Base-by-base conservation (phyloP, 1,140 invertebrate genomes). In the Medauroidea extradentata region DNA sequence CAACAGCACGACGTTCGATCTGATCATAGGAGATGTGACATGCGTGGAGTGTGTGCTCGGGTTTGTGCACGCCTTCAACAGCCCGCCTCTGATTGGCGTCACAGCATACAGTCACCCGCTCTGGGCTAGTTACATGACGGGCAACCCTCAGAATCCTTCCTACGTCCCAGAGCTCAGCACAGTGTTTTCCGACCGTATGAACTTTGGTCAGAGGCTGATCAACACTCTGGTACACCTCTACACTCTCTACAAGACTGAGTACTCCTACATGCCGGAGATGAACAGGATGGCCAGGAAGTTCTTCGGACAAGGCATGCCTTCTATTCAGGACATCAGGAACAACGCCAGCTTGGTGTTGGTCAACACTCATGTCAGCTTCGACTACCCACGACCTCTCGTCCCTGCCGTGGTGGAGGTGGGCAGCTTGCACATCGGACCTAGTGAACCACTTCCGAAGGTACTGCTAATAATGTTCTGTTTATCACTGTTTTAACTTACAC, bases 351-450 rank as follows among this genome's bases (percentile, higher is more conserved):
- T 85, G 43, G 75, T 84, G 13, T 63, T 86, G 50, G 76, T 81
- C 0, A 86, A 86, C 62, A 81, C 81, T 16, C 83, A 87, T 69
- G 82, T 80, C 62, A 78, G 78, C 8, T 73, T 82, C 49, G 79
- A 84, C 60, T 82, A 83, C 70, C 79, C 83, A 2, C 71, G 79
- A 29, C 81, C 84, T 13, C 67, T 75, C 9, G 60, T 82, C 27
- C 82, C 84, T 0, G 83, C 74, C 65, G 78, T 78, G 50, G 72
- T 77, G 1, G 79, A 78, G 54, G 77, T 81, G 14, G 83, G 73
- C 53, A 78, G 80, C 25, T 70, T 83, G 58, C 76, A 83, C 61
- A 73, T 82, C 14, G 65, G 70, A 67, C 50, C 53, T 4, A 16
- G 58, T 4, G 59, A 68, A 51, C 44, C 52, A n/a, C 55, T 72